phyloP scores from a whole-genome alignment of 2,888 invertebrate genomes.

The Ochlodes sylvanus region DNA sequence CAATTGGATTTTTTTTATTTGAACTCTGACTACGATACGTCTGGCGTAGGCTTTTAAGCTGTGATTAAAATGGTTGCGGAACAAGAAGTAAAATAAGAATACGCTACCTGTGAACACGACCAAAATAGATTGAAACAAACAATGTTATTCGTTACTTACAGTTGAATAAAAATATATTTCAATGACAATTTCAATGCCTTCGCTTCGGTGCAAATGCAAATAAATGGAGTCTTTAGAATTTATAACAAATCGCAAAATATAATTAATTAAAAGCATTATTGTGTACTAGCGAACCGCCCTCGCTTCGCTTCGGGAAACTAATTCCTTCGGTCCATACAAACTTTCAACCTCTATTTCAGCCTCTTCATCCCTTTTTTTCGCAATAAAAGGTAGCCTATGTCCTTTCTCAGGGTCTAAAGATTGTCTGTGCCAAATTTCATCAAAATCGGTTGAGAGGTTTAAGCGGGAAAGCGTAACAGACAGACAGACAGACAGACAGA shows the following conservation, averaged over 20 bases:
- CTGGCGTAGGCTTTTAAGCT: not conserved
- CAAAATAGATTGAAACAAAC: slow-evolving; percentile 22
- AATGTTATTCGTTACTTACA: slow-evolving; percentile 12
- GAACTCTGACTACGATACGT: slow-evolving; percentile 1
- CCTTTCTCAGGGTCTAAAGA: too few species aligned
- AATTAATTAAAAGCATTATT: not conserved
- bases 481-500: too few species aligned
- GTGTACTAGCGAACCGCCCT: too few species aligned
- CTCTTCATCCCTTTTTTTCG: too few species aligned
- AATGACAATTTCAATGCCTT: slow-evolving; percentile 15
- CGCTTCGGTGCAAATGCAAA: slow-evolving; percentile 17
- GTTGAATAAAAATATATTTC: slow-evolving; percentile 11
- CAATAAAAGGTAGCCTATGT: too few species aligned
- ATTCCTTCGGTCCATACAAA: too few species aligned
- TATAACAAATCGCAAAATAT: not conserved
- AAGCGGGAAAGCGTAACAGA: too few species aligned
- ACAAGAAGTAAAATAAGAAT: not conserved
- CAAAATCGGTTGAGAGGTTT: too few species aligned
- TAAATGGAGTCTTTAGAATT: not conserved
- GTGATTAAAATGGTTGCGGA: not conserved
- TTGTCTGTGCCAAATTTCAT: too few species aligned
- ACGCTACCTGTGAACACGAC: not conserved
- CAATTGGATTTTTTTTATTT: slow-evolving; percentile 21
- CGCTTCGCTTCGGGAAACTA: too few species aligned
- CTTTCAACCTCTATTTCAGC: too few species aligned